A percentile compares a stretch with the other conserved stretches of the same genome.
These are phyloP conservation scores for Ostrea denselamellosa DNA, from an alignment of 1,140 invertebrate genomes.

Conservation along the genomic window DNA sequence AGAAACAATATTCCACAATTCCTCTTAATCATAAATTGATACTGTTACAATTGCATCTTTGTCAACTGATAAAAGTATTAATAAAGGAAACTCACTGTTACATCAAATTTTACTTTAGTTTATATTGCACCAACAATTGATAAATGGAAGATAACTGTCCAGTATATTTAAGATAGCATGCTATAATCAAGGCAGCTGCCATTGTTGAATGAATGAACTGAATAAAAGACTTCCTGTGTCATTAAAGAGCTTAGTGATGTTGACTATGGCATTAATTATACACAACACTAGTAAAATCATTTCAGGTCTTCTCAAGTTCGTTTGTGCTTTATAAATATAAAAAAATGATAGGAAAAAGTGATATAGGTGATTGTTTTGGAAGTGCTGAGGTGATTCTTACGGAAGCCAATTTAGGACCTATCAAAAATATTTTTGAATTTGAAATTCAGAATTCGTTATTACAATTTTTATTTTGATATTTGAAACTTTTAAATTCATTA, in stretches of 20 bases:
- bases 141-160: neutral
- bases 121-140: neutral
- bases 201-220: neutral
- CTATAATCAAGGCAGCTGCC: neutral
- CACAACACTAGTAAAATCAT: neutral
- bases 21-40: slow-evolving; percentile 5
- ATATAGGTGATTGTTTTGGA: neutral
- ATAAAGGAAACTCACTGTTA: neutral
- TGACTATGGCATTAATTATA: neutral
- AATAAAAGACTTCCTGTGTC: slow-evolving; percentile 14
- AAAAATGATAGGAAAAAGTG: neutral
- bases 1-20: neutral
- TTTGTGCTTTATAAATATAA: neutral
- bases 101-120: neutral
- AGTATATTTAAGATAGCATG: neutral
- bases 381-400: no score
- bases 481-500: no score
- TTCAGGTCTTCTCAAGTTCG: neutral
- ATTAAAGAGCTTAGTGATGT: neutral
- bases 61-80: neutral
- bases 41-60: slow-evolving; percentile 11
- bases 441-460: no score
- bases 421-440: no score
- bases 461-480: no score
- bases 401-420: no score